These are phyloP conservation scores for Drosophila micromelanica DNA, from an alignment of 1,140 invertebrate genomes.

Conservation along the genomic window DNA sequence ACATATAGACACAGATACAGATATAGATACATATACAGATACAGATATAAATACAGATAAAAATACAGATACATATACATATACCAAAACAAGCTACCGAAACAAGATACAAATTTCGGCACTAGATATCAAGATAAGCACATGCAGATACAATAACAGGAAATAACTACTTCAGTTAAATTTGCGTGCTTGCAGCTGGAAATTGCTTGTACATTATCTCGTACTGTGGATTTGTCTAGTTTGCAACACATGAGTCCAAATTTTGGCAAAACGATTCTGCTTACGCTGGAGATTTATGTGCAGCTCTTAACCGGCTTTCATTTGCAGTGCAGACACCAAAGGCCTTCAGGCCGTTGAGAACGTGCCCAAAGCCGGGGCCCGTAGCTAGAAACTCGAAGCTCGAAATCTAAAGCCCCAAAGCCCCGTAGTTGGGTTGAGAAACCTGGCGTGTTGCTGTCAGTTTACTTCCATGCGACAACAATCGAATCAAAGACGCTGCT, in stretches of 20 bases:
- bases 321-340: conserved; percentile 1
- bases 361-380: background rate
- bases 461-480: conserved; percentile 15
- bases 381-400: too few species aligned
- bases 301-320: conserved; percentile 11
- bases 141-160: background rate
- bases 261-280: conserved; percentile 9
- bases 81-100: too few species aligned
- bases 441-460: conserved; percentile 13
- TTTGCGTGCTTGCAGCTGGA: background rate
- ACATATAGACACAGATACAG: background rate
- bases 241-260: conserved; percentile 3
- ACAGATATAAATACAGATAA: too few species aligned
- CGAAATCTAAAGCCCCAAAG: background rate
- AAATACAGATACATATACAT: too few species aligned
- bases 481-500: conserved; percentile 9
- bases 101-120: too few species aligned
- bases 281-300: conserved; percentile 14
- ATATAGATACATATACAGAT: background rate
- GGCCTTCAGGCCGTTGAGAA: background rate
- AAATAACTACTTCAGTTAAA: background rate
- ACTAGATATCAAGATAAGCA: background rate
- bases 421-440: background rate
- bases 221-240: conserved; percentile 8
- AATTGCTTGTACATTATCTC: conserved; percentile 16